Evolutionary conservation across 2,797 vertebrate genomes (phyloP), one percentile per base, ranked within the genome.

Genomic region (Neopelma chrysocephalum): DNA sequence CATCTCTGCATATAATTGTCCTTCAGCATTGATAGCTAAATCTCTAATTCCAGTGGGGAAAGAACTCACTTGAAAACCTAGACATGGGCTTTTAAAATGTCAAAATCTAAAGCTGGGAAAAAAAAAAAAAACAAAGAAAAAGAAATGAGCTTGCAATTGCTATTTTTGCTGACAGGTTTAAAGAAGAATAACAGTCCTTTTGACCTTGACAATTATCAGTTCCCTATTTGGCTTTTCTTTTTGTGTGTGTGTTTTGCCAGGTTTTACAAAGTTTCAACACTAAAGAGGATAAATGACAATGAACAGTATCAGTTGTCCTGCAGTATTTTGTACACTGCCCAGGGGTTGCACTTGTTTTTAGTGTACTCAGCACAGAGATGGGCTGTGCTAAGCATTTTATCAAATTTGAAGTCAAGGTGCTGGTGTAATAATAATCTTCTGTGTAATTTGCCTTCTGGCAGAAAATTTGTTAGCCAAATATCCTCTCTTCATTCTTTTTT

Each of bases 201-300:
- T 64, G 73, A 93, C 84, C 84, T 86, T 82, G 71, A 90, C 19
- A 88, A 91, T 73, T 89, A 96, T 61, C 82, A 51, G 48, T 86
- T 93, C 68, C 11, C n/a, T 87, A 80, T 83, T 43, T 89, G 79
- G 26, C 20, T 82, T 82, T 81, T 80, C 7, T 42, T 65, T 47
- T 31, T 18, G 1, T 40, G 3, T 77, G 27, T 70, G 26, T 53
- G 12, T 92, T 96, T 95, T 69, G 31, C 65, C 27, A 70, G 88
- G 43, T 95, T 92, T 97, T 88, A 89, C 54, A 77, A 90, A 90
- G 70, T 97, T 96, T 94, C 36, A 2, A 94, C 81, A 85, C 16
- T 94, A 84, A 97, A 87, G 82, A 95, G 97, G 94, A 97, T 91
- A 84, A 96, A 97, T 47, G 56, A 75, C 82, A 92, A 48, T 62